Evolutionary conservation across 2,888 invertebrate genomes (phyloP).

Genomic region (Polydesmus complanatus): DNA sequence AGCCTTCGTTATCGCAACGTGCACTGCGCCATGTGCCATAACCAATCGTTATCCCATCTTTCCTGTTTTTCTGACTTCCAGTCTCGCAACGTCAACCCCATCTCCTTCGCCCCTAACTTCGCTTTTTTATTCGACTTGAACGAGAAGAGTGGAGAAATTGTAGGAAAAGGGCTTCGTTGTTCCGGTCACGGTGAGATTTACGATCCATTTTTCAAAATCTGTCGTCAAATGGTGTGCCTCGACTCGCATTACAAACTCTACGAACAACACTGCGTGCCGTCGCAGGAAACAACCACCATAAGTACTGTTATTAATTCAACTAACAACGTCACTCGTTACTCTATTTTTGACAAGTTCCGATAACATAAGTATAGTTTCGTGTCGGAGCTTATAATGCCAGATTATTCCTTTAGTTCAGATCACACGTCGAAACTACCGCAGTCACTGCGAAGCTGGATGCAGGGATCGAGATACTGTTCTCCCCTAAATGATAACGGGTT

Average conservation of each 20-base stretch:
- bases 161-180: conserved; percentile 24
- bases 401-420: too few species aligned
- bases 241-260: conserved; percentile 25
- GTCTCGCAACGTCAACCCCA: conserved; percentile 23
- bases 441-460: too few species aligned
- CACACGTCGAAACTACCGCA: too few species aligned
- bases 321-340: too few species aligned
- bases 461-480: too few species aligned
- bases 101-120: conserved; percentile 32
- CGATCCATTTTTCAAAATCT: conserved; percentile 36
- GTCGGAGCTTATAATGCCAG: too few species aligned
- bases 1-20: conserved; percentile 33
- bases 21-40: conserved; percentile 38
- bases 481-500: too few species aligned
- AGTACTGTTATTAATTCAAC: conserved; percentile 6
- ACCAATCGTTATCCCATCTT: conserved; percentile 28
- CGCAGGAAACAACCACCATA: conserved; percentile 3
- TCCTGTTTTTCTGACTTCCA: conserved; percentile 16
- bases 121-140: conserved; percentile 34
- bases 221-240: conserved; percentile 32
- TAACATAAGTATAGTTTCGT: too few species aligned
- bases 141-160: conserved; percentile 23
- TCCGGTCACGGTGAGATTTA: conserved; percentile 28
- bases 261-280: conserved; percentile 25
- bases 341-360: too few species aligned